A percentile compares a stretch with the other conserved stretches of the same genome.
These are phyloP conservation scores for Temnothorax rugatulus DNA, from an alignment of 2,888 invertebrate species.

Conservation along the genomic window DNA sequence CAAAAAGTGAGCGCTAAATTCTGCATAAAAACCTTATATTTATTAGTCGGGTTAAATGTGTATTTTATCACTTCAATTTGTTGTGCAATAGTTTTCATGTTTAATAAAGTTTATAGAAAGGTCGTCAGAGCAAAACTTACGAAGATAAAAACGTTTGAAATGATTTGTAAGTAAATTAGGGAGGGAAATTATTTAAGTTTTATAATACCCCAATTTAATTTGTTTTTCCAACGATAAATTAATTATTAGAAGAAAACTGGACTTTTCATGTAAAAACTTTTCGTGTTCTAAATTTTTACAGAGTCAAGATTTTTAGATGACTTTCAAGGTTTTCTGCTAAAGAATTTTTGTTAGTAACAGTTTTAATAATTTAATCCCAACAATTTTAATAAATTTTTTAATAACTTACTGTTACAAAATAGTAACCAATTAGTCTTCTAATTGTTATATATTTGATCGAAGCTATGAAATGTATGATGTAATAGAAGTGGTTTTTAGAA, in stretches of 20 bases:
- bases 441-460: neutral
- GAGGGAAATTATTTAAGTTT: neutral
- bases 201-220: neutral
- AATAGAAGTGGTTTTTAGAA: neutral
- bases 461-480: neutral
- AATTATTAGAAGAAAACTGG: neutral
- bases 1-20: neutral
- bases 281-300: neutral
- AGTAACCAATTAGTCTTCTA: neutral
- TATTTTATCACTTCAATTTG: constrained; percentile 9
- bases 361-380: constrained; percentile 5
- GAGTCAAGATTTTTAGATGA: neutral
- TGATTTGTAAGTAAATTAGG: constrained; percentile 15
- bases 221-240: neutral
- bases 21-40: neutral
- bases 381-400: neutral
- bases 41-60: neutral
- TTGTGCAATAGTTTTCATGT: neutral
- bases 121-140: neutral
- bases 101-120: constrained; percentile 15
- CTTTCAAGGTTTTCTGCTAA: neutral
- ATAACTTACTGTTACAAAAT: neutral
- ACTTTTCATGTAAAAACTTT: neutral
- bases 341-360: neutral
- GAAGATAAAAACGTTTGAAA: constrained; percentile 19